A percentile compares a stretch with the other conserved stretches of the same genome.
Evolutionary conservation across 2,797 vertebrate species (phyloP).

Genomic region (Clamator glandarius): DNA sequence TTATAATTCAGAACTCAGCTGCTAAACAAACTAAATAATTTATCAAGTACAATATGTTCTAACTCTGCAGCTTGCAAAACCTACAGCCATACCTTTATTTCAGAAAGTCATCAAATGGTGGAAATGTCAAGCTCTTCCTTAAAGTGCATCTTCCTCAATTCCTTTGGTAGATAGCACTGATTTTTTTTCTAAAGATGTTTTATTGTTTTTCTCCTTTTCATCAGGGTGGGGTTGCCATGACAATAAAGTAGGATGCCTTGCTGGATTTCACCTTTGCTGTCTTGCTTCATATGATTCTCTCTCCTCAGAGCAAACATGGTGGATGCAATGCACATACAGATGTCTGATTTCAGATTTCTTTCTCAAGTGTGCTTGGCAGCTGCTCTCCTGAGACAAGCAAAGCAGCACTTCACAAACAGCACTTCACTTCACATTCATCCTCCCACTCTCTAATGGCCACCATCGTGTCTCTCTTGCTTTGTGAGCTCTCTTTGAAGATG

Average conservation of each 20-base stretch:
- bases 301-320: conserved; percentile 80
- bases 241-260: conserved; percentile 87
- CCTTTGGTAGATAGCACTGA: conserved; percentile 58
- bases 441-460: conserved; percentile 75
- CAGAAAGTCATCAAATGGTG: conserved; percentile 78
- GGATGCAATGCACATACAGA: conserved; percentile 80
- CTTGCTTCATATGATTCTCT: conserved; percentile 79
- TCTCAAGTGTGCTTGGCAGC: conserved; percentile 83
- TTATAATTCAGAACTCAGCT: conserved; percentile 81
- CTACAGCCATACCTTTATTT: conserved; percentile 75
- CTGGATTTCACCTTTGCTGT: conserved; percentile 88
- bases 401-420: conserved; percentile 64
- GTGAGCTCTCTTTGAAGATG: conserved; percentile 78
- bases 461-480: conserved; percentile 79
- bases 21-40: conserved; percentile 88
- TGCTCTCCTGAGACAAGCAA: conserved; percentile 75
- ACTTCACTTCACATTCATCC: conserved; percentile 76
- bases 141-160: conserved; percentile 66
- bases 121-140: conserved; percentile 78
- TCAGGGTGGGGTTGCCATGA: conserved; percentile 85
- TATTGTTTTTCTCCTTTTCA: conserved; percentile 81
- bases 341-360: conserved; percentile 81
- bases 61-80: conserved; percentile 69
- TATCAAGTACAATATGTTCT: conserved; percentile 86
- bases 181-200: conserved; percentile 68